These are phyloP conservation scores for Oncorhynchus kisutch DNA, from an alignment of 2,113 vertebrate species.

Conservation along the genomic window DNA sequence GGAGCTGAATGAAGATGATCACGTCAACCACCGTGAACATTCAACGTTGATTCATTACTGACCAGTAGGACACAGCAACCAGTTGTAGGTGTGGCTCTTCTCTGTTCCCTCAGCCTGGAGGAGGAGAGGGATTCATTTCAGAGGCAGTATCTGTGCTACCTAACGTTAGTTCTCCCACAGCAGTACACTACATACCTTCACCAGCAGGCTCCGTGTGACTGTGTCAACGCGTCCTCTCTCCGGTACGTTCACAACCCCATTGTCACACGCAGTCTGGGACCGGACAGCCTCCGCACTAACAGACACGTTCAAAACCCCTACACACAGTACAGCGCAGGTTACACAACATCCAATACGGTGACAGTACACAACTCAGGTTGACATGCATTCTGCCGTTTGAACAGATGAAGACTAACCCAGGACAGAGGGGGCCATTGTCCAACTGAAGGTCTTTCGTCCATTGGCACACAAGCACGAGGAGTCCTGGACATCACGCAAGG, in stretches of 20 bases:
- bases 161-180: not conserved
- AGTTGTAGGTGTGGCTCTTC: conserved; percentile 49
- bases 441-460: conserved; percentile 66
- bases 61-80: conserved; percentile 64
- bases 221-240: conserved; percentile 75
- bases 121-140: not conserved
- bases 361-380: no score
- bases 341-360: not conserved
- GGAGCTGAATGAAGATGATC: not conserved
- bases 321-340: not conserved
- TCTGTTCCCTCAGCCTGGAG: conserved; percentile 63
- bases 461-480: conserved; percentile 67
- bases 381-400: not conserved
- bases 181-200: conserved; percentile 69
- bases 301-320: conserved; percentile 76
- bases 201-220: conserved; percentile 75
- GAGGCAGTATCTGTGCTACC: not conserved
- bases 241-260: conserved; percentile 70
- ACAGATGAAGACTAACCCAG: conserved; percentile 69
- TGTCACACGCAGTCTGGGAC: conserved; percentile 65
- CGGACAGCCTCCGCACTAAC: conserved; percentile 73
- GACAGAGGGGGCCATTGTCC: conserved; percentile 63
- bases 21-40: not conserved
- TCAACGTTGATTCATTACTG: not conserved
- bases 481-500: conserved; percentile 58